Percentiles rank a stretch among this genome's conserved stretches.
phyloP scores from a whole-genome alignment of 2,113 vertebrate genomes.

The Zosterops hypoxanthus region DNA sequence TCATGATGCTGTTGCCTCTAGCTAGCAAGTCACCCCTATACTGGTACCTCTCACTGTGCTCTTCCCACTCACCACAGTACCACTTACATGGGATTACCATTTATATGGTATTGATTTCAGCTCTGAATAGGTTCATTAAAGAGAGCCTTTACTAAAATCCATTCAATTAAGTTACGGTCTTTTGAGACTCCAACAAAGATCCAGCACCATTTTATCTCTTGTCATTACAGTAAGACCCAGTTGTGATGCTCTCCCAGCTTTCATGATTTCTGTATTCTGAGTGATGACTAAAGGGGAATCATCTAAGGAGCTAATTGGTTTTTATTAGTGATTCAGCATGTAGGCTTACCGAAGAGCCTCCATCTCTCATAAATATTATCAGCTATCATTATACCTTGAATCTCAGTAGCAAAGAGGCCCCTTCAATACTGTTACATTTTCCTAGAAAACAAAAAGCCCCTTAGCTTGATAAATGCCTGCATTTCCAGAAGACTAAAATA shows the following conservation, averaged over 20 bases:
- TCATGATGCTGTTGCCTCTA: background rate
- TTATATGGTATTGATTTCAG: background rate
- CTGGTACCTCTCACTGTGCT: background rate
- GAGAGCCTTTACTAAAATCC: background rate
- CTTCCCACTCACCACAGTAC: background rate
- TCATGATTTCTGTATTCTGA: background rate
- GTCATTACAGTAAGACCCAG: background rate
- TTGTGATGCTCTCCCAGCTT: background rate
- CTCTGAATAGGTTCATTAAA: background rate
- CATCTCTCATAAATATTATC: background rate
- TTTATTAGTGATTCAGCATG: slow-evolving; percentile 47
- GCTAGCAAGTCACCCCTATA: background rate
- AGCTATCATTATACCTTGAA: slow-evolving; percentile 8
- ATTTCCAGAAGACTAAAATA: slow-evolving; percentile 7
- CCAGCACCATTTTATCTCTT: background rate
- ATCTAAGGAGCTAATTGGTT: slow-evolving; percentile 13
- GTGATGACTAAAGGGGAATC: slow-evolving; percentile 5
- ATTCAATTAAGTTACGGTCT: background rate
- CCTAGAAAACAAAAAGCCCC: background rate
- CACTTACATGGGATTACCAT: background rate
- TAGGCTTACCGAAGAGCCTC: background rate
- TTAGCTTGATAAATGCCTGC: background rate
- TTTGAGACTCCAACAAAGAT: background rate
- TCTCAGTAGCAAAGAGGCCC: background rate
- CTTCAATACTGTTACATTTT: background rate